These are phyloP conservation scores for Alethe diademata DNA, from an alignment of 2,113 vertebrate species.

Conservation along the genomic window DNA sequence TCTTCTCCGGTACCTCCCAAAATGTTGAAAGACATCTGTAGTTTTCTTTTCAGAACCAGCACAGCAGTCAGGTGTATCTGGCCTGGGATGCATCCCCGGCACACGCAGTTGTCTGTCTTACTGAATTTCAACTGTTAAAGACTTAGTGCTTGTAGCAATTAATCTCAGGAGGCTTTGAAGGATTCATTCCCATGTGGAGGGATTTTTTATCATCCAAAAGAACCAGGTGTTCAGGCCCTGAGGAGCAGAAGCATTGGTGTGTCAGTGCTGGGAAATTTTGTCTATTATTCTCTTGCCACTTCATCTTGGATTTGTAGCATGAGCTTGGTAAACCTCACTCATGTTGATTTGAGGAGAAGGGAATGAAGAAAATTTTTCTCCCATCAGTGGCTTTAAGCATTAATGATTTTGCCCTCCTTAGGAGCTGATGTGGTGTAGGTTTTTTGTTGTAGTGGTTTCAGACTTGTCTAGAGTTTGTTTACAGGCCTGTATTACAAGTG, in stretches of 20 bases:
- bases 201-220: background rate
- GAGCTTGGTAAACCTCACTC: accelerated
- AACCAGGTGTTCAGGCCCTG: too few species aligned
- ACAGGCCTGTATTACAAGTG: background rate
- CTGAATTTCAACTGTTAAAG: background rate
- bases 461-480: background rate
- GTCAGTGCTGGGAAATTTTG: accelerated
- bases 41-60: background rate
- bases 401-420: background rate
- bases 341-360: background rate
- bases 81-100: background rate
- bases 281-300: accelerated
- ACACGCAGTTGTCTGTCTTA: background rate
- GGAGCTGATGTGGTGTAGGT: background rate
- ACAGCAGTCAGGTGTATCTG: background rate
- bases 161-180: background rate
- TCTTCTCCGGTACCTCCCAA: background rate
- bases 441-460: too few species aligned
- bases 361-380: background rate
- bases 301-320: background rate
- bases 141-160: too few species aligned
- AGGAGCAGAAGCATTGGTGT: background rate
- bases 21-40: background rate
- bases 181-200: accelerated
- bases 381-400: background rate